A percentile compares a stretch with the other conserved stretches of the same genome.
Evolutionary conservation across 2,888 invertebrate genomes (phyloP).

Genomic region (Pseudococcus viburni): DNA sequence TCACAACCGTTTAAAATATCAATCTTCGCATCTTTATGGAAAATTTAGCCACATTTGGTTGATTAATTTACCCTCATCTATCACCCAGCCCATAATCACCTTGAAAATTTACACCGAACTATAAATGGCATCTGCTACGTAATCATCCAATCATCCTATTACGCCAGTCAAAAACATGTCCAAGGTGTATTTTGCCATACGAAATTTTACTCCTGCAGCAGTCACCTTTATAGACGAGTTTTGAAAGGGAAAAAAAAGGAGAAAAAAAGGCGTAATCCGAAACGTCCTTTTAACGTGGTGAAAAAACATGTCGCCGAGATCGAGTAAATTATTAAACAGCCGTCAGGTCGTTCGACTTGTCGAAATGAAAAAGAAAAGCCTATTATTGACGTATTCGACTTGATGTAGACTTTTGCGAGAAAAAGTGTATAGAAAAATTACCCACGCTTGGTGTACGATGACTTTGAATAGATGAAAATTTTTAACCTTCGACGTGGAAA

Average conservation of each 20-base stretch:
- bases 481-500: neutral
- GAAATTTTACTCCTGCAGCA: neutral
- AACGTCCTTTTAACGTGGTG: neutral
- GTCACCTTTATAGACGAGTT: too few species aligned
- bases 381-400: neutral
- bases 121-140: conserved; percentile 16
- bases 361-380: neutral
- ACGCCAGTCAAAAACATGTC: neutral
- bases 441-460: neutral
- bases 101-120: conserved; percentile 36
- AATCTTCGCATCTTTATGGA: neutral
- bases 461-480: neutral
- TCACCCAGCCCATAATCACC: conserved; percentile 1
- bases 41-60: neutral
- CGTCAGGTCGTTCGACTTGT: neutral
- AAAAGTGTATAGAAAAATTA: neutral
- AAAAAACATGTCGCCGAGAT: neutral
- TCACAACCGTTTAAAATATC: neutral
- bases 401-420: neutral
- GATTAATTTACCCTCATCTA: conserved; percentile 37
- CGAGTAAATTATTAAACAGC: neutral
- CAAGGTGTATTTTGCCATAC: neutral
- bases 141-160: conserved; percentile 7
- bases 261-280: neutral
- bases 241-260: neutral